Conservation (phyloP, 2,797 vertebrate species). For the Sphenopsis melanotis region DNA sequence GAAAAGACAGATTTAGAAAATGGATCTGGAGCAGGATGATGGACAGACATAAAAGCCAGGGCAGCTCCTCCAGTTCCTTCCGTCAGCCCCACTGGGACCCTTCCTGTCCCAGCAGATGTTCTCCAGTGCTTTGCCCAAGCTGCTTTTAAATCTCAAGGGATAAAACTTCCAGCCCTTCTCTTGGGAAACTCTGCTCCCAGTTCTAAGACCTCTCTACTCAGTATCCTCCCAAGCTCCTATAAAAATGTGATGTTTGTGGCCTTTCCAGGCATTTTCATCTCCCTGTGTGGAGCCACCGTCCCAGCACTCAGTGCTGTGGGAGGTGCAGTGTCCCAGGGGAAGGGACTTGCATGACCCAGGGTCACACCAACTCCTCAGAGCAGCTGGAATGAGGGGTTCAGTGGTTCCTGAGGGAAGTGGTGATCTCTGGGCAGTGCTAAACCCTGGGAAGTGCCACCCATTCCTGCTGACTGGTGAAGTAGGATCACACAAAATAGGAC, state of each 20-base stretch:
- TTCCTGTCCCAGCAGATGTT: slow-evolving; percentile 30
- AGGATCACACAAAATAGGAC: background rate
- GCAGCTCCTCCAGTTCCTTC: slow-evolving; percentile 8
- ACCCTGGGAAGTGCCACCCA: background rate
- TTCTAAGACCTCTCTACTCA: background rate
- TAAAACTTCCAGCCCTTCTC: background rate
- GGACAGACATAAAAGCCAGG: slow-evolving; percentile 11
- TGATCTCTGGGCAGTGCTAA: background rate
- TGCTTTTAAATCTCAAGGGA: background rate
- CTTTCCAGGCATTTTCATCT: background rate
- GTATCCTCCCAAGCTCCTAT: background rate
- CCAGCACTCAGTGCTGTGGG: background rate
- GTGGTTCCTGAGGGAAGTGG: background rate
- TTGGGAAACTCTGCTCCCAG: background rate
- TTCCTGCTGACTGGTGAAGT: background rate
- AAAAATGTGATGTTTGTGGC: background rate
- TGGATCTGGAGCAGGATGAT: slow-evolving; percentile 23
- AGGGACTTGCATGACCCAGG: background rate
- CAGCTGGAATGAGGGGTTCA: background rate
- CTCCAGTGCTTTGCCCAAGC: background rate
- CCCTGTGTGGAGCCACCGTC: background rate
- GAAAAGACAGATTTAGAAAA: background rate
- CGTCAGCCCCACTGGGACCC: background rate
- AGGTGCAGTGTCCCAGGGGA: background rate
- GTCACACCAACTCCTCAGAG: background rate